These are phyloP conservation scores for Chaetodon trifasciatus DNA, from an alignment of 2,797 vertebrate species.

Conservation along the genomic window DNA sequence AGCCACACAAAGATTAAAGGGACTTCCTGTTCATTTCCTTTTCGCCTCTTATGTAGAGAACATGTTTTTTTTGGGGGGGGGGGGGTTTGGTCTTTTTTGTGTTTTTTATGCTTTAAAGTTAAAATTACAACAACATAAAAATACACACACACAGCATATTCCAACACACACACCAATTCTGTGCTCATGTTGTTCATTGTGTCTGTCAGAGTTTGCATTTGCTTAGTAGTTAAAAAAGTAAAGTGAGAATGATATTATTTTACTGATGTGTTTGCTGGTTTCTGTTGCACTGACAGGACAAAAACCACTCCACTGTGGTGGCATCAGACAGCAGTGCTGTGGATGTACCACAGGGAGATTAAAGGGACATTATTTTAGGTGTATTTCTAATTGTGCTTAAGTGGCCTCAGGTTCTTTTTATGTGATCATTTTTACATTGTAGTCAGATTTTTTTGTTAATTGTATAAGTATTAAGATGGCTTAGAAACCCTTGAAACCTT, in stretches of 20 bases:
- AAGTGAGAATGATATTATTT: not conserved
- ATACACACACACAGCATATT: not conserved
- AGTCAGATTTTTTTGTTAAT: not conserved
- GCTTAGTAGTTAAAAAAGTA: not conserved
- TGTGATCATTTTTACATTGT: not conserved
- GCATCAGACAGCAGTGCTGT: slow-evolving; percentile 31
- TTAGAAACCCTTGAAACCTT: too few relatives aligned
- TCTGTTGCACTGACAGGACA: slow-evolving; percentile 60
- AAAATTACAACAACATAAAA: too few relatives aligned
- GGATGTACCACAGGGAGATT: slow-evolving; percentile 34
- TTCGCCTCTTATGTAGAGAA: too few relatives aligned
- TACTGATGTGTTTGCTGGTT: slow-evolving; percentile 11
- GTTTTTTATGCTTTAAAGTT: too few relatives aligned
- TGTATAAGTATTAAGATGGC: too few relatives aligned
- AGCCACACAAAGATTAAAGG: not conserved
- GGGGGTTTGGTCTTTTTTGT: too few relatives aligned
- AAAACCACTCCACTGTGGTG: slow-evolving; percentile 20
- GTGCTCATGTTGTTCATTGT: not conserved
- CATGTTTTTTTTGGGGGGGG: too few relatives aligned
- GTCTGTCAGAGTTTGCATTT: not conserved
- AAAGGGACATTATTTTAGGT: not conserved
- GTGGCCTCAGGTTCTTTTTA: too few relatives aligned
- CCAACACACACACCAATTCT: not conserved
- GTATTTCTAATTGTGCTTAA: too few relatives aligned
- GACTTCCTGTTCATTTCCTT: too few relatives aligned